phyloP scores from a whole-genome alignment of 2,888 invertebrate genomes.

The Cheilosia impressa region DNA sequence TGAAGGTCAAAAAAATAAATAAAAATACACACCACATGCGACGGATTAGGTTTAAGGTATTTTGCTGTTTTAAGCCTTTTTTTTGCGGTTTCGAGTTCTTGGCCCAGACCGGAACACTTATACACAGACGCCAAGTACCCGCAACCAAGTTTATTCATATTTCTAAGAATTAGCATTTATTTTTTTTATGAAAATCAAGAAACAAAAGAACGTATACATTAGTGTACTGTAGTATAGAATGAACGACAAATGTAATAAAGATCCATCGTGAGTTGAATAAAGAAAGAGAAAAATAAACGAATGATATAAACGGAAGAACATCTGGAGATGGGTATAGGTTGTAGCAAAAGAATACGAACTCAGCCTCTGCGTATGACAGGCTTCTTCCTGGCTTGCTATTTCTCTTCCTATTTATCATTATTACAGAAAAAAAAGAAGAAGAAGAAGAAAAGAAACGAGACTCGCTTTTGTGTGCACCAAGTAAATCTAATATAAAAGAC shows the following conservation, averaged over 20 bases:
- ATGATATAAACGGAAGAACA: slow-evolving; percentile 59
- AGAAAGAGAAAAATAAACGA: slow-evolving; percentile 33
- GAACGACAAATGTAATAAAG: slow-evolving; percentile 46
- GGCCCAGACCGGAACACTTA: slow-evolving; percentile 68
- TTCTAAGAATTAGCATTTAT: slow-evolving; percentile 65
- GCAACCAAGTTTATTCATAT: slow-evolving; percentile 62
- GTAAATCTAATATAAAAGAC: slow-evolving; percentile 50
- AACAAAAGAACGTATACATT: not conserved
- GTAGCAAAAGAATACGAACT: slow-evolving; percentile 48
- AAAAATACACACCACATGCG: slow-evolving; percentile 13
- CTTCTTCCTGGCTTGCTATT: slow-evolving; percentile 61
- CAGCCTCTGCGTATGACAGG: slow-evolving; percentile 39
- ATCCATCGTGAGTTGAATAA: slow-evolving; percentile 35
- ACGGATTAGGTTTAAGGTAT: slow-evolving; percentile 40
- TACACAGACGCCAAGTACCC: slow-evolving; percentile 56
- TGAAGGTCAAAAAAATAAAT: slow-evolving; percentile 41
- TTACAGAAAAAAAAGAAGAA: not conserved
- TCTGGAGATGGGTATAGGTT: slow-evolving; percentile 46
- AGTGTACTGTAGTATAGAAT: slow-evolving; percentile 17
- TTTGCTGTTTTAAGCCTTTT: slow-evolving; percentile 24
- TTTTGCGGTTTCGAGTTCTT: slow-evolving; percentile 28
- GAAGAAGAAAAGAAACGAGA: not conserved
- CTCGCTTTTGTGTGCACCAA: slow-evolving; percentile 18
- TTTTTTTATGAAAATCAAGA: slow-evolving; percentile 26
- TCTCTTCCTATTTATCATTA: slow-evolving; percentile 71